Percentiles rank a stretch among this genome's conserved stretches.
Conservation (phyloP, 2,797 vertebrate genomes). For the Pangasius krempfi region DNA sequence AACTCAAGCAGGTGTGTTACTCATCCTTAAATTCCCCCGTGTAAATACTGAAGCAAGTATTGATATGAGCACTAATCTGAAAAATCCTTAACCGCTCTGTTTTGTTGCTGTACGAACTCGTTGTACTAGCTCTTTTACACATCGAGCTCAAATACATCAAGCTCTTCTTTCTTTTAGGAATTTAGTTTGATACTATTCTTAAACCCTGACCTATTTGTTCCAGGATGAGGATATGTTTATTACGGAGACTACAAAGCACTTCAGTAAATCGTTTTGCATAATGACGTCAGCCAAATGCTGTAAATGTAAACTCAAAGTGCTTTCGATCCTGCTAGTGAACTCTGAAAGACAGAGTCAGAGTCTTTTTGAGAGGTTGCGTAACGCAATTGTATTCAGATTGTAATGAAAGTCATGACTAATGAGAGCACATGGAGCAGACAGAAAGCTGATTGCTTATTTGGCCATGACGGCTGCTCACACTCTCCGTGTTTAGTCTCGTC, state of each 20-base stretch:
- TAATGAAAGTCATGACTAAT: neutral
- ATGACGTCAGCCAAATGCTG: neutral
- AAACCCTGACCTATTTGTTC: neutral
- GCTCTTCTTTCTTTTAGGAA: too few relatives aligned
- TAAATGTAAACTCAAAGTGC: neutral
- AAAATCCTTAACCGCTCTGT: neutral
- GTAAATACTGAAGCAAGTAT: neutral
- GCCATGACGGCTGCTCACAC: conserved; percentile 42
- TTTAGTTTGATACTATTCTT: too few relatives aligned
- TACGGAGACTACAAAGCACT: neutral
- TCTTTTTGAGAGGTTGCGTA: neutral
- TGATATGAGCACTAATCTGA: neutral
- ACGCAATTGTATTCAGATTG: neutral
- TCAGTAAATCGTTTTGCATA: neutral
- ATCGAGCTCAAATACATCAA: too few relatives aligned
- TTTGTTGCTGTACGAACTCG: neutral
- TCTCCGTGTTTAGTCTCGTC: conserved; percentile 43
- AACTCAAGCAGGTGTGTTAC: neutral
- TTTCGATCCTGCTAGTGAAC: neutral
- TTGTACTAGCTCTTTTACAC: neutral
- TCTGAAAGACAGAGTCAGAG: neutral
- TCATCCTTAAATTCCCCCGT: neutral
- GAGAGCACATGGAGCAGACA: neutral
- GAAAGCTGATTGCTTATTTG: conserved; percentile 31
- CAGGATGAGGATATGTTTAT: neutral